Conservation (phyloP, 2,113 vertebrate species). For the Crotalus horridus region DNA sequence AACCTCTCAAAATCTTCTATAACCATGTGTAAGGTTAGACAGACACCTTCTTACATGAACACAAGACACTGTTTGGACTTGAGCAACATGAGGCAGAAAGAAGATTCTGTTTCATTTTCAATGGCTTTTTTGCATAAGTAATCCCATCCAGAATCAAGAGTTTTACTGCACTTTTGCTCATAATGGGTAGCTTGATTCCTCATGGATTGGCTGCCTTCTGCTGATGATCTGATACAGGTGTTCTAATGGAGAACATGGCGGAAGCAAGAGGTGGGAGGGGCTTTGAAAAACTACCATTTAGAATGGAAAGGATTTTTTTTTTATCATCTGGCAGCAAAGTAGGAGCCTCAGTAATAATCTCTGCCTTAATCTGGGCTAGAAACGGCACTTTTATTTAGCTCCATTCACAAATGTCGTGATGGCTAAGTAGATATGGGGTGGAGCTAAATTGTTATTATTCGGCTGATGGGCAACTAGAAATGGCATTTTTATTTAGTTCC, state of each 20-base stretch:
- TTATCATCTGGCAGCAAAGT: neutral
- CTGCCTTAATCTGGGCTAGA: neutral
- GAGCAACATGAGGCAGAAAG: neutral
- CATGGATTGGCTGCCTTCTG: neutral
- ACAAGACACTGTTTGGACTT: neutral
- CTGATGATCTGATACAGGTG: neutral
- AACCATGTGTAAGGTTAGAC: neutral
- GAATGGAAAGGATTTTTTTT: no score
- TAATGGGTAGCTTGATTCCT: neutral
- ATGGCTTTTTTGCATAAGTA: neutral
- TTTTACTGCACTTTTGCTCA: neutral
- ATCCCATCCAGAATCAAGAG: neutral
- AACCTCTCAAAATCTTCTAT: neutral
- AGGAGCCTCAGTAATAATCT: neutral
- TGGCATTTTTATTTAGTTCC: neutral
- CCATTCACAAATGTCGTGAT: neutral
- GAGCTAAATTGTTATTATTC: neutral
- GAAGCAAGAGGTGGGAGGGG: neutral
- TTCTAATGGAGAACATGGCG: neutral
- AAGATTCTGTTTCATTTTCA: neutral
- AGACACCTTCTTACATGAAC: neutral
- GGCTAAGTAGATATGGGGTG: neutral
- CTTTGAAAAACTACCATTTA: neutral
- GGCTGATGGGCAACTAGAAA: neutral
- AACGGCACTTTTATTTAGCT: neutral